Percentiles rank a stretch among this genome's conserved stretches.
These are phyloP conservation scores for Mamestra brassicae DNA, from an alignment of 2,888 invertebrate genomes.

Conservation along the genomic window DNA sequence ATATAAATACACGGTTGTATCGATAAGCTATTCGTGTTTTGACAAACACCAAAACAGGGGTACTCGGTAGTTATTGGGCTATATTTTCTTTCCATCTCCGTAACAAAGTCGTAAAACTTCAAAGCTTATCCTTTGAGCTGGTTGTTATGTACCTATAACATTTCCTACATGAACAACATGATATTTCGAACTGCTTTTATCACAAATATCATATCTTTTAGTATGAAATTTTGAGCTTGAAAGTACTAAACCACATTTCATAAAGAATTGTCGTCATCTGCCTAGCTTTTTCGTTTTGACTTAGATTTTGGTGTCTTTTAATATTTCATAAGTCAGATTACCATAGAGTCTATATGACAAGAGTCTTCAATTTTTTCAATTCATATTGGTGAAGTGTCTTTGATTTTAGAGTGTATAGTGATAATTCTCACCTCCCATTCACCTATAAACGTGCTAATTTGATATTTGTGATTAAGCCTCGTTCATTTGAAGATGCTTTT, in stretches of 20 bases:
- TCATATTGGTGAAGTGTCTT: not conserved
- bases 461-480: not conserved
- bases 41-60: constrained; percentile 45
- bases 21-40: constrained; percentile 46
- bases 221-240: not conserved
- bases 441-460: not conserved
- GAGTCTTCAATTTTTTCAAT: not conserved
- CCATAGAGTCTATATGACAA: not conserved
- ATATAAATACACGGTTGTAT: constrained; percentile 20
- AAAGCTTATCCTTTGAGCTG: constrained; percentile 34
- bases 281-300: not conserved
- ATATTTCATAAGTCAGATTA: no score
- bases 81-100: constrained; percentile 49
- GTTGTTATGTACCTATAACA: constrained; percentile 29
- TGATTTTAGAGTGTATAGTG: not conserved
- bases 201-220: constrained; percentile 8
- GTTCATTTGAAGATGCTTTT: not conserved
- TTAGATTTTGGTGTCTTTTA: no score
- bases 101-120: constrained; percentile 52
- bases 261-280: not conserved
- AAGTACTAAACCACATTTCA: not conserved
- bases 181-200: constrained; percentile 11
- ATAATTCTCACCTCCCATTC: not conserved
- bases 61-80: constrained; percentile 42
- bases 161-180: constrained; percentile 26